These are phyloP conservation scores for Stenoptilia bipunctidactyla DNA, from an alignment of 2,888 invertebrate genomes.

Conservation along the genomic window DNA sequence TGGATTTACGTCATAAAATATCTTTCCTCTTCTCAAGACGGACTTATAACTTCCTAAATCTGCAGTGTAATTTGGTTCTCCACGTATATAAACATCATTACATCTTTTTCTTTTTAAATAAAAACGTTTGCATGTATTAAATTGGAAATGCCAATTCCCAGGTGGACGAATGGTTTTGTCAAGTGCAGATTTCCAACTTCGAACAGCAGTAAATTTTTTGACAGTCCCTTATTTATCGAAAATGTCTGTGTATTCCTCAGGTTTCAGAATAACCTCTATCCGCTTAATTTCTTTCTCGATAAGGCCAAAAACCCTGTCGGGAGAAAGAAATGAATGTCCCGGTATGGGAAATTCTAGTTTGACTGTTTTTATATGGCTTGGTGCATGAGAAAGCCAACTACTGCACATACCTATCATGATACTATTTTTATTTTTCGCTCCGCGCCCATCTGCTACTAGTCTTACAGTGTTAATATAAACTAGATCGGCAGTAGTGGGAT, in stretches of 20 bases:
- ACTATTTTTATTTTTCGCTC: conserved; percentile 21
- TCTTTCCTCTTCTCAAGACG: no score
- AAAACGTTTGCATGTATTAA: no score
- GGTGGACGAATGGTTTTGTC: no score
- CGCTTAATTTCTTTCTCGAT: conserved; percentile 5
- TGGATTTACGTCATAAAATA: no score
- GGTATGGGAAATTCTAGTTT: conserved; percentile 19
- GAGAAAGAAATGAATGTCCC: conserved; percentile 8
- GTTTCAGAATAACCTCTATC: conserved; percentile 3
- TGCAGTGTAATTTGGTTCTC: no score
- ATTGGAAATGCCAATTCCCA: no score
- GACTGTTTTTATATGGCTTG: conserved; percentile 7
- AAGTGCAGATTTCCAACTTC: no score
- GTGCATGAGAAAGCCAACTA: conserved; percentile 13
- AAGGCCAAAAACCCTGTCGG: conserved; percentile 7
- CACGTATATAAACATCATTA: no score
- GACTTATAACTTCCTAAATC: no score
- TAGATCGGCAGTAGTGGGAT: conserved; percentile 7
- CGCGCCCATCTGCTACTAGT: conserved; percentile 9
- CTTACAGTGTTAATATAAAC: conserved; percentile 4
- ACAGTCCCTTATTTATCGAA: conserved; percentile 5
- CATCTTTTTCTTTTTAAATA: no score
- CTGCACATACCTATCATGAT: conserved; percentile 16
- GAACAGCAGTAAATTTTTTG: conserved; percentile 2
- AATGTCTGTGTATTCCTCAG: conserved; percentile 5